phyloP scores from a whole-genome alignment of 2,888 invertebrate genomes.

The Leptopilina syphax region DNA sequence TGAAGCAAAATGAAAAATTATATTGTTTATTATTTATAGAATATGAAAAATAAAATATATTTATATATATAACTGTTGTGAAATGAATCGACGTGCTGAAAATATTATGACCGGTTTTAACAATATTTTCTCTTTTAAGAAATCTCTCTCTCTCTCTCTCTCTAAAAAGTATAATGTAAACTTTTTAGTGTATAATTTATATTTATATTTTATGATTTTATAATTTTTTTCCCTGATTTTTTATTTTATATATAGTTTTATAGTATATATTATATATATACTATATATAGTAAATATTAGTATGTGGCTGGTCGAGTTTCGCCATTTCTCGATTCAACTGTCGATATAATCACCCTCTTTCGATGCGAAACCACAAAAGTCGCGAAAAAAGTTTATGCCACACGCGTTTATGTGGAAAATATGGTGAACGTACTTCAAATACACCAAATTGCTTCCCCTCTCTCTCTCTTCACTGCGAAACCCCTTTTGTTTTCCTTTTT shows the following conservation, averaged over 20 bases:
- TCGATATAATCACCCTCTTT: constrained; percentile 32
- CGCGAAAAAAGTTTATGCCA: constrained; percentile 20
- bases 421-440: constrained; percentile 19
- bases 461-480: constrained; percentile 12
- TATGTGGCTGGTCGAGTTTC: constrained; percentile 15
- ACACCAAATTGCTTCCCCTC: too few species aligned
- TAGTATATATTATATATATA: too few species aligned
- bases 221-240: too few species aligned
- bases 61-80: too few species aligned
- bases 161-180: too few species aligned
- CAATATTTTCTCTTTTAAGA: constrained; percentile 21
- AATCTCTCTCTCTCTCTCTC: too few species aligned
- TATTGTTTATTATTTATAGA: too few species aligned
- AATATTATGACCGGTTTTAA: constrained; percentile 35
- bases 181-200: too few species aligned
- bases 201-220: too few species aligned
- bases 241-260: too few species aligned
- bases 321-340: constrained; percentile 14
- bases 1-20: too few species aligned
- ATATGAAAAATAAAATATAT: too few species aligned
- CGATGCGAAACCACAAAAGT: constrained; percentile 25
- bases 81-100: neutral
- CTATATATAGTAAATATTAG: neutral
- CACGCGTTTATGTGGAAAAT: constrained; percentile 20
- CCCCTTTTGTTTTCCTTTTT: neutral